Base-by-base conservation (phyloP, 2,797 vertebrate genomes). In the Sebastes steindachneri region DNA sequence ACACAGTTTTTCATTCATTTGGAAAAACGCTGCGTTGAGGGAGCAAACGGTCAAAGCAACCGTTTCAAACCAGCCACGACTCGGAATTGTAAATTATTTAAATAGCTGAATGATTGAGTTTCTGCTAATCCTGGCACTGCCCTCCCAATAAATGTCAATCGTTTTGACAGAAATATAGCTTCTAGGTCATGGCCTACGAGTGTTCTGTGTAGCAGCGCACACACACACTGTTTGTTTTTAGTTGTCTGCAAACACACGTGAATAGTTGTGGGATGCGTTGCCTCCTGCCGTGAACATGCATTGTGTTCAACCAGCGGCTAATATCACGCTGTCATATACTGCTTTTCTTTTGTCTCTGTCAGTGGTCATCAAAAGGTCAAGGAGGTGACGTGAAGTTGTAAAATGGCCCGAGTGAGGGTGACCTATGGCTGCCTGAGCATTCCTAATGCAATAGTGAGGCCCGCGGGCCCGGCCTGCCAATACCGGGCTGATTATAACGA, bases 401-500 rank as follows among this genome's bases (percentile, higher is more conserved):
- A 96, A 98, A 97, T 96, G 97, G 96, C 96, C 96, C 93, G 93
- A 92, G 93, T 71, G 48, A 81, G 72, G 85, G 76, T 96, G 96
- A 97, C 95, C 96, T 95, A 93, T 95, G 96, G 95, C 96, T 96
- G 95, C 95, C 96, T 95, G 96, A 96, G 97, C 96, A 95, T 97
- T 96, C 96, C 96, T 97, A 98, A 98, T 98, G 97, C 95, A 95
- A 96, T 95, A 94, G 96, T 95, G 93, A 94, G 96, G 97, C 97
- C 97, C 92, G 93, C 91, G 92, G 97, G 97, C 95, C 96, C 85
- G 92, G 97, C 93, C 97, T 99, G 98, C 97, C 98, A 98, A 99
- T 99, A 98, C 95, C 77, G 33, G 95, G 91, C 96, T 97, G 97
- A 99, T 99, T 97, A 97, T 97, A 97, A 99, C 98, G 96, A 99